A percentile compares a stretch with the other conserved stretches of the same genome.
Conservation (phyloP, 2,888 invertebrate species). For the Ichneumoninae sp. region DNA sequence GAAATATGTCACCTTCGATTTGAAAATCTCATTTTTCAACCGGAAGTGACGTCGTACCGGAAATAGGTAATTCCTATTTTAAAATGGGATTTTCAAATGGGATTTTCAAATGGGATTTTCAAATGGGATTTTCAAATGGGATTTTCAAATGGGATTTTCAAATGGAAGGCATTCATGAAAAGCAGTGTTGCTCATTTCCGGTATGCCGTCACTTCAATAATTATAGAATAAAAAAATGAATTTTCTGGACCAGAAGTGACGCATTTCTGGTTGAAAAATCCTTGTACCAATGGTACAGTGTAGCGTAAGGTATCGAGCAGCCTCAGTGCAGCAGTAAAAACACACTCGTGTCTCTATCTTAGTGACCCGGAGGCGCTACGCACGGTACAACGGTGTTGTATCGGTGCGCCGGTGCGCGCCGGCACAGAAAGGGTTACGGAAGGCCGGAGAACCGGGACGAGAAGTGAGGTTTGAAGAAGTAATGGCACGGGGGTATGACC, state of each 20-base stretch:
- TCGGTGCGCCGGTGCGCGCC: conserved; percentile 14
- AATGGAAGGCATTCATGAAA: no score
- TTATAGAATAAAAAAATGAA: background rate
- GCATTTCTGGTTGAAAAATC: background rate
- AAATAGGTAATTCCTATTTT: no score
- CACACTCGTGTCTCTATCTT: conserved; percentile 33
- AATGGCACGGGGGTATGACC: conserved; percentile 83
- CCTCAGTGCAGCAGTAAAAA: conserved; percentile 9
- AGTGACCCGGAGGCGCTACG: conserved; percentile 59
- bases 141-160: no score
- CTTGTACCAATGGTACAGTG: background rate
- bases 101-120: no score
- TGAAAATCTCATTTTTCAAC: no score
- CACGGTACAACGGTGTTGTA: conserved; percentile 35
- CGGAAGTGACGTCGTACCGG: no score
- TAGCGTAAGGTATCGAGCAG: background rate
- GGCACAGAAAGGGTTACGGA: conserved; percentile 55
- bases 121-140: no score
- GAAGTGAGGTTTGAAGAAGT: conserved; percentile 80
- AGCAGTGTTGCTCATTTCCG: no score
- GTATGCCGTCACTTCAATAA: no score
- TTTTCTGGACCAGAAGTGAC: background rate
- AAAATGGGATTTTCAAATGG: no score
- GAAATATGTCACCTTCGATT: no score
- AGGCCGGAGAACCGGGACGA: conserved; percentile 58